These are phyloP conservation scores for Mimas tiliae DNA, from an alignment of 2,888 invertebrate species.

Conservation along the genomic window DNA sequence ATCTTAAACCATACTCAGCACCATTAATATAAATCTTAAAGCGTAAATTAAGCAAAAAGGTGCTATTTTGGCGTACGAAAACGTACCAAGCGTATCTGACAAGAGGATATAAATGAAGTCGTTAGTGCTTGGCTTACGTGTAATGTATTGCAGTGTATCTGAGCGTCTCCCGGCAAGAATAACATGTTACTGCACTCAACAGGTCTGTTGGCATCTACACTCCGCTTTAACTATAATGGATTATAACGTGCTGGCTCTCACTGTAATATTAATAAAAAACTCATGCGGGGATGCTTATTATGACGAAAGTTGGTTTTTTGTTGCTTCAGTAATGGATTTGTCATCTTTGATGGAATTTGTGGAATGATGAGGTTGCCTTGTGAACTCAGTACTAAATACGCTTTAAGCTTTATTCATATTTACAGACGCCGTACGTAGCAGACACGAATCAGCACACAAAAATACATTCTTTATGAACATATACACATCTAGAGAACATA, in stretches of 20 bases:
- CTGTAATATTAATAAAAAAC: slow-evolving; percentile 20
- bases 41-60: neutral
- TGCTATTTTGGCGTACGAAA: slow-evolving; percentile 37
- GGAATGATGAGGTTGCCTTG: too few relatives aligned
- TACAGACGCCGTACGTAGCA: too few relatives aligned
- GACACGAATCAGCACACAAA: too few relatives aligned
- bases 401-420: too few relatives aligned
- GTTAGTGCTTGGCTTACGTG: slow-evolving; percentile 60
- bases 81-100: slow-evolving; percentile 50
- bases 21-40: too few relatives aligned
- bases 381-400: too few relatives aligned
- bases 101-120: slow-evolving; percentile 61
- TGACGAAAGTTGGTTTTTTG: neutral
- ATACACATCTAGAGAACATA: too few relatives aligned
- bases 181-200: slow-evolving; percentile 51
- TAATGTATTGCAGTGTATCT: slow-evolving; percentile 52
- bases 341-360: neutral
- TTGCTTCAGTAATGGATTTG: neutral
- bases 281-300: neutral
- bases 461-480: too few relatives aligned
- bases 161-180: slow-evolving; percentile 40
- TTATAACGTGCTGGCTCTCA: slow-evolving; percentile 16
- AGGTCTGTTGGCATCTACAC: slow-evolving; percentile 43
- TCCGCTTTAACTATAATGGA: slow-evolving; percentile 23
- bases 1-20: too few relatives aligned